phyloP scores from a whole-genome alignment of 2,888 invertebrate species.

The Thecophora atra region DNA sequence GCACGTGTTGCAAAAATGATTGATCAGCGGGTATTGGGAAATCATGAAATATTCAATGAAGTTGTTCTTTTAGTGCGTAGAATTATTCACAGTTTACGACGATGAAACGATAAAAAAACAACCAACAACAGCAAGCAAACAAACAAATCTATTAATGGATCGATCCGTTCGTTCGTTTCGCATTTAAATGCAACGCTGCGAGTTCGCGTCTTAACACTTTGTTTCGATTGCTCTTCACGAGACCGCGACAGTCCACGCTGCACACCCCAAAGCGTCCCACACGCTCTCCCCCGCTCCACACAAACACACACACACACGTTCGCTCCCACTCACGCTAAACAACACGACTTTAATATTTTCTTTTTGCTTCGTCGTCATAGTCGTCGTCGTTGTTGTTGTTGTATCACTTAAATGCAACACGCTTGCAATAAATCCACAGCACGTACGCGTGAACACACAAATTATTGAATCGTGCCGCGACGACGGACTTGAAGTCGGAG shows the following conservation, averaged over 20 bases:
- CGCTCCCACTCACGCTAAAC: background rate
- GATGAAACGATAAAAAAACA: too few species aligned
- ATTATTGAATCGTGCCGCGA: conserved; percentile 50
- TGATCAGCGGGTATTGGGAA: background rate
- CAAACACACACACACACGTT: background rate
- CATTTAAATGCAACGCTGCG: too few species aligned
- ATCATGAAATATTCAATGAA: conserved; percentile 27
- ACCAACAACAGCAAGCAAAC: background rate
- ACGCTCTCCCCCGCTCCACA: background rate
- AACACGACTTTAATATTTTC: too few species aligned
- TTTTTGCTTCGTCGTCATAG: background rate
- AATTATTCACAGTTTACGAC: background rate
- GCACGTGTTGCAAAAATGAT: background rate
- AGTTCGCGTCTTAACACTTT: background rate
- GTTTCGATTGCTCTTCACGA: background rate
- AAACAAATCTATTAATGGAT: too few species aligned
- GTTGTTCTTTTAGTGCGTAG: background rate
- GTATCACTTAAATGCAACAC: conserved; percentile 35
- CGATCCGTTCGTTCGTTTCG: too few species aligned
- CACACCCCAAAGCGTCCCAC: background rate
- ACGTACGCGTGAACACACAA: conserved; percentile 50
- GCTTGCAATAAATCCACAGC: conserved; percentile 45
- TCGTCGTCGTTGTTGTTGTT: background rate
- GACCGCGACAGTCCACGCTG: background rate
- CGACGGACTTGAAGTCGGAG: too few species aligned